Percentiles rank a stretch among this genome's conserved stretches.
These are phyloP conservation scores for Melanostigma gelatinosum DNA, from an alignment of 2,113 vertebrate genomes.

Conservation along the genomic window DNA sequence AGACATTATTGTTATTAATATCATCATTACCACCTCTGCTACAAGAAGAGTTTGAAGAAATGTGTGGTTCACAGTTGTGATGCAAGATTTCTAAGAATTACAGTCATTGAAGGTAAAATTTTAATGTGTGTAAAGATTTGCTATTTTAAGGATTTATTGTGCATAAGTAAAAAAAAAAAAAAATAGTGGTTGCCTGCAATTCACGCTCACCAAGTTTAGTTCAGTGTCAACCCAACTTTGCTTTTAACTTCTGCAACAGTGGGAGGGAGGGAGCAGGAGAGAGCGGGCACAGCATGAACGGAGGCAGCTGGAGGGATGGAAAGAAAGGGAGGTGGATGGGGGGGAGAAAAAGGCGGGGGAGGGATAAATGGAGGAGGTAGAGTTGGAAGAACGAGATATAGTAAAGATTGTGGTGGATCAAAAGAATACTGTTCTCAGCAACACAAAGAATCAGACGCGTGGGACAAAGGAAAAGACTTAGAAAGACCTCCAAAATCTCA, in stretches of 20 bases:
- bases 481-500: constrained; percentile 36
- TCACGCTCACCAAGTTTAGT: constrained; percentile 9
- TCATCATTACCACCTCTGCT: not conserved
- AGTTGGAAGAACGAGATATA: constrained; percentile 42
- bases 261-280: not conserved
- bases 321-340: not conserved
- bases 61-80: not conserved
- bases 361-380: constrained; percentile 30
- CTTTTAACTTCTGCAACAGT: not conserved
- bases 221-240: constrained; percentile 13
- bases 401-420: constrained; percentile 51
- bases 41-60: not conserved
- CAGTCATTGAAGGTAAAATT: not conserved
- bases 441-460: constrained; percentile 38
- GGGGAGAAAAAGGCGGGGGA: constrained; percentile 6
- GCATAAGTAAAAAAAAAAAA: not conserved
- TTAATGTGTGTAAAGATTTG: not conserved
- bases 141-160: not conserved
- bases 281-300: constrained; percentile 6
- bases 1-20: not conserved
- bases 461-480: constrained; percentile 35
- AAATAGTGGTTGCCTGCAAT: not conserved
- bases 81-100: not conserved
- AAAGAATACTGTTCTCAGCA: constrained; percentile 58
- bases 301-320: constrained; percentile 21